A percentile compares a stretch with the other conserved stretches of the same genome.
Evolutionary conservation across 2,888 invertebrate genomes (phyloP).

Genomic region (Ceraclea dissimilis): DNA sequence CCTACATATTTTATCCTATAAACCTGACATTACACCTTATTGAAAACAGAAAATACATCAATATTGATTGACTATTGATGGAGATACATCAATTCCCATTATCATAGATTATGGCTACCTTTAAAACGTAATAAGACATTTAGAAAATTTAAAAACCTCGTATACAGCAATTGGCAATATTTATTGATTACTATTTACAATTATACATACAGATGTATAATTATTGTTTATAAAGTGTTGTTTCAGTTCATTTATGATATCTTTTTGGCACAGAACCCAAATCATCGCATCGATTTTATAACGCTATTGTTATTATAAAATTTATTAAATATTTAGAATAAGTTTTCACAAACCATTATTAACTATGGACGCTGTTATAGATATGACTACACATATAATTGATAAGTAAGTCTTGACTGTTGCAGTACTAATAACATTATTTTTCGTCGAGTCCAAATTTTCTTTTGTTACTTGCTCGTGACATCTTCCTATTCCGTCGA

Average conservation of each 20-base stretch:
- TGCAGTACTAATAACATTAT: slow-evolving; percentile 15
- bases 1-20: too few relatives aligned
- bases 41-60: too few relatives aligned
- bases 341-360: slow-evolving; percentile 14
- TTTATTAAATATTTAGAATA: not conserved
- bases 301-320: too few relatives aligned
- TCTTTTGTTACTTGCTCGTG: slow-evolving; percentile 60
- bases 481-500: slow-evolving; percentile 58
- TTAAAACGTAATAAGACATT: not conserved
- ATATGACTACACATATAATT: slow-evolving; percentile 5
- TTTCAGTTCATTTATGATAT: not conserved
- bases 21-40: too few relatives aligned
- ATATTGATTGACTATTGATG: too few relatives aligned
- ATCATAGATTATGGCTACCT: too few relatives aligned
- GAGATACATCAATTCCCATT: too few relatives aligned
- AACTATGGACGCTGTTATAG: slow-evolving; percentile 6
- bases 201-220: not conserved
- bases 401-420: slow-evolving; percentile 9
- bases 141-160: not conserved
- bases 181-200: not conserved
- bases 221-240: not conserved
- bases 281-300: too few relatives aligned
- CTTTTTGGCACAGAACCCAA: not conserved
- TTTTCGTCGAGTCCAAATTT: slow-evolving; percentile 50
- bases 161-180: not conserved